Base-by-base conservation (phyloP, 2,888 invertebrate genomes). In the Pasiphila rectangulata region DNA sequence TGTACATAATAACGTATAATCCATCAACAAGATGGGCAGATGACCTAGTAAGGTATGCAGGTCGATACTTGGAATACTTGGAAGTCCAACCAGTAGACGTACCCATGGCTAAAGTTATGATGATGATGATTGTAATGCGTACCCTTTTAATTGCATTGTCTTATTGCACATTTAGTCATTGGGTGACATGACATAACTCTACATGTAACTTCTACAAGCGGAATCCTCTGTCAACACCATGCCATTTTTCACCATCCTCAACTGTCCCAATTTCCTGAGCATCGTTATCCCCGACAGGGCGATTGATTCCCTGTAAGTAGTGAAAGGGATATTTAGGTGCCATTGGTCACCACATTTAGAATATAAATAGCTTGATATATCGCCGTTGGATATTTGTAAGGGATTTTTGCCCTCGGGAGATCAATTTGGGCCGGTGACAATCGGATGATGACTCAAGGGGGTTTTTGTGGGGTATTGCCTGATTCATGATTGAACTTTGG, bases 281-380 rank as follows among this genome's bases (percentile, higher is more conserved):
- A 54, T 63, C 63, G 66, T 59, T 54, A 59, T 52, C 56, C 56
- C 59, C 61, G 66, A 62, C 67, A 69, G 63, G 61, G 59, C 62
- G 64, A 71, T 69, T 69, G 69, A 72, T 69, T 67, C 61, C 58
- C 57, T 54, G 54, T 61, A 59, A 64, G 64, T 58, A 60, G 57
- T 59, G 51, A 54, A 40, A 48, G 59, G 53, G 61, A 56, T 46
- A 47, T 45, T 56, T 54, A 54, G 46, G 48, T 42, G 42, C 30
- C 42, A 56, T 59, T 56, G 54, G 56, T 55, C 46, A 56, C 58
- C 51, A 51, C 54, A 55, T 49, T 48, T 29, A 23, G 55, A 53
- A 59, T 59, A 59, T 56, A 58, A 58, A 56, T 59, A 55, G 54
- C 54, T 59, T 59, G 54, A 59, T 59, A 54, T 56, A 59, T 59